A percentile compares a stretch with the other conserved stretches of the same genome.
Conservation (phyloP, 2,888 invertebrate genomes). For the Plagiodera versicolora region DNA sequence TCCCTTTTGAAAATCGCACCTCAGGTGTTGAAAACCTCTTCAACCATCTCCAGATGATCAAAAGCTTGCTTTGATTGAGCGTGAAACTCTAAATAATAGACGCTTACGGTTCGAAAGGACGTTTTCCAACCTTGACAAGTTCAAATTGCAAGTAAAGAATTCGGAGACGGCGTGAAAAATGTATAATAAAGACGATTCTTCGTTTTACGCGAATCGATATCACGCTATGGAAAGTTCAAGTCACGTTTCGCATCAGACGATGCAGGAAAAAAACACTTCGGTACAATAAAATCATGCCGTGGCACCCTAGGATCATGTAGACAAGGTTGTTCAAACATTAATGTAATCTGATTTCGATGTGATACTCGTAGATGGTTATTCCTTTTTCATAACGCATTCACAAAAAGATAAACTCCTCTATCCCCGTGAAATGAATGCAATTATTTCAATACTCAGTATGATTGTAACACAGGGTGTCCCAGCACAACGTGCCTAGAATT, state of each 20-base stretch:
- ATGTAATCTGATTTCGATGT: constrained; percentile 24
- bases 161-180: constrained; percentile 5
- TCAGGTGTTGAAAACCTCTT: background rate
- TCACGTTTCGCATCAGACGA: constrained; percentile 1
- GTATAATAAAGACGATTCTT: constrained; percentile 1
- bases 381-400: too few species aligned
- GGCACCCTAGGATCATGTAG: constrained; percentile 19
- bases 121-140: constrained; percentile 12
- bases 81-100: constrained; percentile 4
- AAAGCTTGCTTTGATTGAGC: background rate
- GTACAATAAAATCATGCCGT: constrained; percentile 22
- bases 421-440: constrained; percentile 8
- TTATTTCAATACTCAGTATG: constrained; percentile 19
- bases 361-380: constrained; percentile 6
- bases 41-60: background rate
- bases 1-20: background rate
- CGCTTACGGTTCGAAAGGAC: constrained; percentile 13
- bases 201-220: constrained; percentile 3
- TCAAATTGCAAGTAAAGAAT: background rate
- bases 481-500: too few species aligned
- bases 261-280: background rate
- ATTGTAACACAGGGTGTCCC: too few species aligned
- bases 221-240: constrained; percentile 10
- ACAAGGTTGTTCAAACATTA: constrained; percentile 18
- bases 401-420: too few species aligned